Percentiles rank a stretch among this genome's conserved stretches.
Evolutionary conservation across 2,113 vertebrate genomes (phyloP).

Genomic region (Esox niger): DNA sequence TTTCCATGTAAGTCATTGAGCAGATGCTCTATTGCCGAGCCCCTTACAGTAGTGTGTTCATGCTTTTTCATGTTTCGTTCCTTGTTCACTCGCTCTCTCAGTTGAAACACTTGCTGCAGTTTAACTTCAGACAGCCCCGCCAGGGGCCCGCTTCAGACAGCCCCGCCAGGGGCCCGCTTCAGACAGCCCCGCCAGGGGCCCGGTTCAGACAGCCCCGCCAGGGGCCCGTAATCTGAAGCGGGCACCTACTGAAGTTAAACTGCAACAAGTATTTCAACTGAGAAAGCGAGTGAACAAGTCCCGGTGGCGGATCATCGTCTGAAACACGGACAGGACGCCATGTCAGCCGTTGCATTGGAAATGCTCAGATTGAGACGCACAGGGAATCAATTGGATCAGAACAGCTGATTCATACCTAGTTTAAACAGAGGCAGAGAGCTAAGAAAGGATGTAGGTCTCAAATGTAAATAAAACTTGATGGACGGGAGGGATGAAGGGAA

Average conservation of each 20-base stretch:
- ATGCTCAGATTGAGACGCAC: constrained; percentile 1
- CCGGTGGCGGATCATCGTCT: too few relatives aligned
- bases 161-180: too few relatives aligned
- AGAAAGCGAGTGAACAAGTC: too few relatives aligned
- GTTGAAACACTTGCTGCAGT: too few relatives aligned
- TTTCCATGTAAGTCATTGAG: constrained; percentile 29
- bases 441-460: too few relatives aligned
- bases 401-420: constrained; percentile 42
- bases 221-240: too few relatives aligned
- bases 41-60: too few relatives aligned
- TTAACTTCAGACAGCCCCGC: not conserved
- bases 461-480: constrained; percentile 42
- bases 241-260: too few relatives aligned
- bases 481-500: constrained; percentile 18
- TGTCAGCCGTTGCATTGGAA: not conserved
- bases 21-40: constrained; percentile 11
- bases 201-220: too few relatives aligned
- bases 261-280: too few relatives aligned
- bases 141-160: too few relatives aligned
- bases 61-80: not conserved
- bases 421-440: constrained; percentile 14
- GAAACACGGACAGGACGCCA: not conserved
- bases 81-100: not conserved
- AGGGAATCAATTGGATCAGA: constrained; percentile 25
- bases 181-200: too few relatives aligned